Evolutionary conservation across 2,797 vertebrate species (phyloP).

Genomic region (Sylvia borin): DNA sequence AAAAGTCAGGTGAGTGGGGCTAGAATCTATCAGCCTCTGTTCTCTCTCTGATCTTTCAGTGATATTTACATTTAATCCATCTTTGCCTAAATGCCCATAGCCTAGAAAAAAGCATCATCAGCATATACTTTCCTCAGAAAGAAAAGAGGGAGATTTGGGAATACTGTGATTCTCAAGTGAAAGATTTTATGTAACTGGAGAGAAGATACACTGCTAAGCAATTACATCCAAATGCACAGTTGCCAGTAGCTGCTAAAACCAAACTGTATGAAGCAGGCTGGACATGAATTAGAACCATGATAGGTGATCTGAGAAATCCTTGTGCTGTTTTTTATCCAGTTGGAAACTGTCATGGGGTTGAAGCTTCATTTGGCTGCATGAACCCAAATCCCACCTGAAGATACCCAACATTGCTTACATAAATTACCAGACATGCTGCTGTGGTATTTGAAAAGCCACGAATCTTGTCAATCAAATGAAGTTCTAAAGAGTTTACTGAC

Average conservation of each 20-base stretch:
- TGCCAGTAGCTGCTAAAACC: background rate
- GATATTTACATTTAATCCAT: background rate
- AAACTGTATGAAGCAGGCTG: background rate
- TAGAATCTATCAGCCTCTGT: background rate
- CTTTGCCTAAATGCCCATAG: background rate
- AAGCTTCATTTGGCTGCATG: background rate
- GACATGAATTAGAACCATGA: background rate
- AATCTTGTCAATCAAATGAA: constrained; percentile 68
- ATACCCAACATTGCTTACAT: constrained; percentile 41
- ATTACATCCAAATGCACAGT: background rate
- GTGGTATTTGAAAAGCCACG: constrained; percentile 54
- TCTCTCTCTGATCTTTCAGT: background rate
- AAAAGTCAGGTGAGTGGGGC: background rate
- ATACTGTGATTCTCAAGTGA: background rate
- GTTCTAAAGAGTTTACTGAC: constrained; percentile 51
- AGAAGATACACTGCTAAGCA: background rate
- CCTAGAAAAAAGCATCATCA: background rate
- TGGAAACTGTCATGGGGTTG: background rate
- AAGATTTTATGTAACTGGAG: background rate
- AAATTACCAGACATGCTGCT: constrained; percentile 7
- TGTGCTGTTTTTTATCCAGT: background rate
- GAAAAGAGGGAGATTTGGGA: background rate
- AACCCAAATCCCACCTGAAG: constrained; percentile 7
- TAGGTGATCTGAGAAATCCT: background rate
- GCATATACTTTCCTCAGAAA: background rate